phyloP scores from a whole-genome alignment of 1,140 invertebrate genomes.

The Uloborus diversus region DNA sequence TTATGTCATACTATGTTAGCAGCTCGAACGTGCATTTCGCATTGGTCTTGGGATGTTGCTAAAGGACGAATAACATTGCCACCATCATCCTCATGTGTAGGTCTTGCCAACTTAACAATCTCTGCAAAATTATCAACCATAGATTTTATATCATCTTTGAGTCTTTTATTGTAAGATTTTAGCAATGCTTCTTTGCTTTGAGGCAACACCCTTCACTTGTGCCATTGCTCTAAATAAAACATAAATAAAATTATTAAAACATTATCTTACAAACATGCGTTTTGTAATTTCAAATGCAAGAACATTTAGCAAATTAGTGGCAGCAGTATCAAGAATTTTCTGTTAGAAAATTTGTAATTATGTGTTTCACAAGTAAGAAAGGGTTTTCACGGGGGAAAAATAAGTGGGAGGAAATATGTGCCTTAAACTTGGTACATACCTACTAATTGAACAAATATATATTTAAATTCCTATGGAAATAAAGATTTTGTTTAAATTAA shows the following conservation, averaged over 20 bases:
- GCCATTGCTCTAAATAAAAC: constrained; percentile 41
- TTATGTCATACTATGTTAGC: constrained; percentile 91
- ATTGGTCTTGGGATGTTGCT: constrained; percentile 80
- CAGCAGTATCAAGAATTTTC: too few relatives aligned
- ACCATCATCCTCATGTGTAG: constrained; percentile 90
- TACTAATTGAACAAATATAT: too few relatives aligned
- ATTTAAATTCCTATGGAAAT: too few relatives aligned
- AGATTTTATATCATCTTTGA: constrained; percentile 95
- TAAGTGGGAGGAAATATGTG: too few relatives aligned
- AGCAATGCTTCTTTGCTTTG: constrained; percentile 93
- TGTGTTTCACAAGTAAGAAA: too few relatives aligned
- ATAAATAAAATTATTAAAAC: neutral
- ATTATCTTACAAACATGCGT: too few relatives aligned
- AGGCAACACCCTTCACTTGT: constrained; percentile 72
- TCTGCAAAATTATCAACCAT: constrained; percentile 97
- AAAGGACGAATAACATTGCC: constrained; percentile 70
- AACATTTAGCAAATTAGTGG: too few relatives aligned
- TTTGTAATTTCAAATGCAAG: too few relatives aligned
- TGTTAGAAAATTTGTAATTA: too few relatives aligned
- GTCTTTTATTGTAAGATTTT: constrained; percentile 89
- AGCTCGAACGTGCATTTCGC: constrained; percentile 95
- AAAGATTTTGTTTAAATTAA: too few relatives aligned
- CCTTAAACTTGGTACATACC: too few relatives aligned
- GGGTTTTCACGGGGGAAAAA: too few relatives aligned
- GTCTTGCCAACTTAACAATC: constrained; percentile 91